Base-by-base conservation (phyloP, 1,140 invertebrate species). In the Phthorimaea operculella region DNA sequence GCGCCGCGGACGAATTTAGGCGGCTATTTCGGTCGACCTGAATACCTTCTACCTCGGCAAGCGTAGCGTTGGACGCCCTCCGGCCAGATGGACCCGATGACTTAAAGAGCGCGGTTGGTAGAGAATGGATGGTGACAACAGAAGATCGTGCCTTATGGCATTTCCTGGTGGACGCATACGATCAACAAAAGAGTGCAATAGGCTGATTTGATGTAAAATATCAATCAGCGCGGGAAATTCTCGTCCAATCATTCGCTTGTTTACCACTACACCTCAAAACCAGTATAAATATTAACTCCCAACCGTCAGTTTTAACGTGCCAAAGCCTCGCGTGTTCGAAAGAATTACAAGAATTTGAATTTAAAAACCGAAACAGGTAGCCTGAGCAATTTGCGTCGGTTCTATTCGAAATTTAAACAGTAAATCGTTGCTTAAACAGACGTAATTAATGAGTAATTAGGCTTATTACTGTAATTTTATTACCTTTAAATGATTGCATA, bases 21-120 rank as follows among this genome's bases (percentile, higher is more conserved):
- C 49, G 69, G 76, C 66, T 82, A 82, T 84, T 84, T 84, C 57
- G 54, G 70, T 69, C 79, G 81, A 81, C 81, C 81, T 81, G 82
- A 84, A 84, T 84, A 79, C 81, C n/a, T n/a, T n/a, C n/a, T n/a
- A n/a, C n/a, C n/a, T n/a, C n/a, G n/a, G n/a, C n/a, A n/a, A n/a
- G n/a, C n/a, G n/a, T n/a, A n/a, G n/a, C n/a, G n/a, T n/a, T n/a
- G n/a, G n/a, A n/a, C n/a, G n/a, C n/a, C n/a, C n/a, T n/a, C n/a
- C n/a, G n/a, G n/a, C n/a, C n/a, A n/a, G n/a, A n/a, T n/a, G n/a
- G n/a, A n/a, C n/a, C n/a, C n/a, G n/a, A n/a, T n/a, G n/a, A n/a
- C n/a, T n/a, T n/a, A n/a, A n/a, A n/a, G n/a, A n/a, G n/a, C n/a
- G n/a, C n/a, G n/a, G n/a, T n/a, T n/a, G n/a, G n/a, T n/a, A n/a